These are phyloP conservation scores for Aporophyla nigra DNA, from an alignment of 2,888 invertebrate species.

Conservation along the genomic window DNA sequence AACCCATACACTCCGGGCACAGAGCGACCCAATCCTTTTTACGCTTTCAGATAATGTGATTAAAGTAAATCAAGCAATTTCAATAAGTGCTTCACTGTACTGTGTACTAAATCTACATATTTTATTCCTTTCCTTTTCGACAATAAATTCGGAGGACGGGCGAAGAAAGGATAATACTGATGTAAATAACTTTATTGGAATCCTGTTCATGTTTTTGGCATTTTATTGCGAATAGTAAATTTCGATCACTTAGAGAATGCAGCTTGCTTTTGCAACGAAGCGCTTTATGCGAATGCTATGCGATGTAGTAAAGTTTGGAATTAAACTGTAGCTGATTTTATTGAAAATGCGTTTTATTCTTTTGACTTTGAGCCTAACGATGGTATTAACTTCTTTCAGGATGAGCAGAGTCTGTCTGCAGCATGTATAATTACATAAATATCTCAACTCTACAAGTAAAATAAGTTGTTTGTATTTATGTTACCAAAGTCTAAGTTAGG, in stretches of 20 bases:
- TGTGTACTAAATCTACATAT: slow-evolving; percentile 85
- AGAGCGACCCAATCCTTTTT: slow-evolving; percentile 80
- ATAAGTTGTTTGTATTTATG: background rate
- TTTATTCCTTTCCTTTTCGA: slow-evolving; percentile 77
- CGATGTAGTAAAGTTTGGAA: slow-evolving; percentile 5
- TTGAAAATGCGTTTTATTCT: background rate
- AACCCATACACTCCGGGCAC: slow-evolving; percentile 70
- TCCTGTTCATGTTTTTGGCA: slow-evolving; percentile 44
- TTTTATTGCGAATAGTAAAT: slow-evolving; percentile 52
- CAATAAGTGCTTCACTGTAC: slow-evolving; percentile 84
- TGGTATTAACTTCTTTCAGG: background rate
- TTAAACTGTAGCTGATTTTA: slow-evolving; percentile 19
- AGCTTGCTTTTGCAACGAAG: slow-evolving; percentile 34
- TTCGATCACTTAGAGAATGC: slow-evolving; percentile 48
- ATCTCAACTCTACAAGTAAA: background rate
- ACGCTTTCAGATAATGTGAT: slow-evolving; percentile 82
- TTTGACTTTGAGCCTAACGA: background rate
- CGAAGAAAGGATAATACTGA: slow-evolving; percentile 52
- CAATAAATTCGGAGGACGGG: slow-evolving; percentile 59
- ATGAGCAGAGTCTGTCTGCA: background rate
- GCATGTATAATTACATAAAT: background rate
- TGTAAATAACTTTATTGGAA: slow-evolving; percentile 57
- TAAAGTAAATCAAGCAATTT: slow-evolving; percentile 89
- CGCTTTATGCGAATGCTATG: slow-evolving; percentile 13
- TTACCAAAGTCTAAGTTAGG: background rate